These are phyloP conservation scores for Chaetorhynchus papuensis DNA, from an alignment of 2,113 vertebrate species.

Conservation along the genomic window DNA sequence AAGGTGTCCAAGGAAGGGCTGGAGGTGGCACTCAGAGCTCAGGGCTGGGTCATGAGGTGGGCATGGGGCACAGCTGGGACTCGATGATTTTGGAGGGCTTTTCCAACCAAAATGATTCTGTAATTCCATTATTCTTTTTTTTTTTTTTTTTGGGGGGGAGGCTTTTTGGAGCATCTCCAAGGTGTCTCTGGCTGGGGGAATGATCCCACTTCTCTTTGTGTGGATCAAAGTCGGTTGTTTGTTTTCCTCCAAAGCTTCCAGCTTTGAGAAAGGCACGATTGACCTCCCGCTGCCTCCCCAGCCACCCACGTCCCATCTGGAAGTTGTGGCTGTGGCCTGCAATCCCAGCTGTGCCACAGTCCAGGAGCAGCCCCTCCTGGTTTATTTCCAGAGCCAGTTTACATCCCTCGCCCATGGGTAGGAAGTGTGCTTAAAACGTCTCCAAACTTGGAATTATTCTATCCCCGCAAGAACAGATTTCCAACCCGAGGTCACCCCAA, in stretches of 20 bases:
- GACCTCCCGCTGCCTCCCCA: neutral
- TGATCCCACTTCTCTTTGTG: neutral
- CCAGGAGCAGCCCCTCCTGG: neutral
- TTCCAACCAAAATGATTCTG: neutral
- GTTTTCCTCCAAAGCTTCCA: neutral
- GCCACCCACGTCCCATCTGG: neutral
- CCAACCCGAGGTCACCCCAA: neutral
- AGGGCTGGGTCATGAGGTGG: neutral
- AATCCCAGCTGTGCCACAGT: neutral
- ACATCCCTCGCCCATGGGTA: neutral
- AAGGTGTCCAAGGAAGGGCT: neutral
- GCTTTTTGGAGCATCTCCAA: neutral
- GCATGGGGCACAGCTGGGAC: fast-evolving
- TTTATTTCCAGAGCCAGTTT: neutral
- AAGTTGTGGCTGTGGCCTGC: neutral
- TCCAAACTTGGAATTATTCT: neutral
- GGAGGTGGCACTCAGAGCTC: neutral
- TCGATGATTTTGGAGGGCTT: fast-evolving
- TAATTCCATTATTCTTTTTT: neutral
- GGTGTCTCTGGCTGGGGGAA: neutral
- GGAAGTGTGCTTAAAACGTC: neutral
- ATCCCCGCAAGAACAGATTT: neutral
- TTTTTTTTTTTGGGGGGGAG: neutral
- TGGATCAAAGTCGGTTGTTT: neutral
- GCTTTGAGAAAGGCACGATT: neutral